Evolutionary conservation across 2,888 invertebrate species (phyloP).

Genomic region (Sinhomidia bicolor): DNA sequence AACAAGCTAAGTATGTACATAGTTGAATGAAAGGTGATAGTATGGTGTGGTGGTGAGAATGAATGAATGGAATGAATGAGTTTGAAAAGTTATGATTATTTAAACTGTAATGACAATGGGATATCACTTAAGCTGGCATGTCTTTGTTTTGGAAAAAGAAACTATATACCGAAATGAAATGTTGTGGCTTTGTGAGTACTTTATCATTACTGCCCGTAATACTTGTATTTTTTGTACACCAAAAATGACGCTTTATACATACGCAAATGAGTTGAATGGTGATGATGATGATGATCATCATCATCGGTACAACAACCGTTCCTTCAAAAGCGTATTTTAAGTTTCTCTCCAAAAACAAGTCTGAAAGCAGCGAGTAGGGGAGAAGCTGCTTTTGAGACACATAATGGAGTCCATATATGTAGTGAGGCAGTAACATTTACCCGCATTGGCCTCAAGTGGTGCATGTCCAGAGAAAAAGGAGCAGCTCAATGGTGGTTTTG

Average conservation of each 20-base stretch:
- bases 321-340: slow-evolving; percentile 34
- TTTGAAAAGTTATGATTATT: slow-evolving; percentile 53
- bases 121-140: neutral
- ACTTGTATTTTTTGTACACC: neutral
- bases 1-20: neutral
- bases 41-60: neutral
- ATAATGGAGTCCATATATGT: slow-evolving; percentile 69
- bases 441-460: slow-evolving; percentile 72
- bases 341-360: slow-evolving; percentile 37
- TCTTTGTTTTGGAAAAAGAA: neutral
- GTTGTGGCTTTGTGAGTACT: neutral
- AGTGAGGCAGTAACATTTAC: slow-evolving; percentile 68
- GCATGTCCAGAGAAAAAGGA: slow-evolving; percentile 55
- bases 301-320: slow-evolving; percentile 23
- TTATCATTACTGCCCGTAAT: too few species aligned
- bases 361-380: slow-evolving; percentile 1
- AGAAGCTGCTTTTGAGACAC: slow-evolving; percentile 66
- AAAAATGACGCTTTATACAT: neutral
- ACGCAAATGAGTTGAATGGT: neutral
- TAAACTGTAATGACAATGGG: slow-evolving; percentile 33
- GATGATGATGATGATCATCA: neutral
- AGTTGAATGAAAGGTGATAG: neutral
- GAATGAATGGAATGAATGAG: slow-evolving; percentile 34
- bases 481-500: slow-evolving; percentile 25
- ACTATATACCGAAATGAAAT: too few species aligned